Evolutionary conservation across 2,888 invertebrate species (phyloP), one percentile per base, ranked within the genome.

Genomic region (Catocala fraxini): DNA sequence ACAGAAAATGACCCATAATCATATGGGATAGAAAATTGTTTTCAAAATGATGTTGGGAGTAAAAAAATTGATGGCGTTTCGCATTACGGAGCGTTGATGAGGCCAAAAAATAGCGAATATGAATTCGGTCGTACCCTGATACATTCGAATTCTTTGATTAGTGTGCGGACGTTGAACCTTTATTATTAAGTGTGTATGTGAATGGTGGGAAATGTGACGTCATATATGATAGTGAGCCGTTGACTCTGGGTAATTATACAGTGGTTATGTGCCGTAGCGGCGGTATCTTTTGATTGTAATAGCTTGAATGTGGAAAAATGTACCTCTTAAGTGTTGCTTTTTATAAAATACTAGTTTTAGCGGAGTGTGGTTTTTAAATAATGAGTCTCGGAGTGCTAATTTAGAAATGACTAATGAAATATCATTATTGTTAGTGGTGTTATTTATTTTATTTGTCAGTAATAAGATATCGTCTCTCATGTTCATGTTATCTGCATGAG

Each of bases 21-120:
- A 92, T 86, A 92, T 84, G 87, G 90, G 90, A 93, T 93, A 93
- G 92, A 90, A 91, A 91, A 93, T 93, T 91, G 88, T 92, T 92
- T 92, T 87, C 83, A 86, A 89, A 91, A 90, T 89, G 82, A 91
- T 83, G 88, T 68, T 58, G 70, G 69, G 75, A 65, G 73, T 76
- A 88, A 92, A 90, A 92, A 92, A 87, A 82, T 87, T 89, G 87
- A 91, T 92, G 88, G 85, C 75, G 78, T 76, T 79, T 87, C 89
- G 80, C 89, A 89, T 91, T 89, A 77, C 62, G 52, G 86, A 70
- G 82, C 73, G 75, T 76, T 90, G 91, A 92, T 92, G 90, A 89
- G 83, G 82, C 81, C 81, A 91, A 92, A 92, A 93, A 92, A 76
- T 86, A 80, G 85, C 79, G 77, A 86, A 85, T 81, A 82, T 77